Evolutionary conservation across 2,797 vertebrate genomes (phyloP).

Genomic region (Knipowitschia caucasica): DNA sequence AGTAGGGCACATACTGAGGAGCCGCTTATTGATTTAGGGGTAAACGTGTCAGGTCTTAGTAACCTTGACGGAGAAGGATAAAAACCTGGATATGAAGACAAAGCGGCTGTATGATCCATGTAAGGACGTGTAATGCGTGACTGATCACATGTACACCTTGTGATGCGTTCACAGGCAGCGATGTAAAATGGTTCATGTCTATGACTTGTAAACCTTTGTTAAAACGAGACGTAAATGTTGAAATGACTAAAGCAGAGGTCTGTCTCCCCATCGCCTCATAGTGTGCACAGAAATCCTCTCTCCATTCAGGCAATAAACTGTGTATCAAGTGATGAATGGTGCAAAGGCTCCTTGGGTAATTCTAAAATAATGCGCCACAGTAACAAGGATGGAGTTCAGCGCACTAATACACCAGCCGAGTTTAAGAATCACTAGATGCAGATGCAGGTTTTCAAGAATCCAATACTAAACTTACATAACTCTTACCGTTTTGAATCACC

Average conservation of each 20-base stretch:
- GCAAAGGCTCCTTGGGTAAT: conserved; percentile 36
- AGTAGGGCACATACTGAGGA: neutral
- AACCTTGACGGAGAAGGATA: conserved; percentile 50
- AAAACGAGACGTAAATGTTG: conserved; percentile 24
- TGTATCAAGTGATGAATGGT: conserved; percentile 20
- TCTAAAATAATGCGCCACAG: conserved; percentile 26
- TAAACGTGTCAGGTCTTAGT: conserved; percentile 35
- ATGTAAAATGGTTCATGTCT: conserved; percentile 46
- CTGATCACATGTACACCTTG: conserved; percentile 35
- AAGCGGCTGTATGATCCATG: conserved; percentile 23
- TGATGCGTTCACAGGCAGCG: conserved; percentile 17
- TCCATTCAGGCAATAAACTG: conserved; percentile 24
- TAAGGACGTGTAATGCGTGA: conserved; percentile 12
- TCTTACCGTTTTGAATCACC: neutral
- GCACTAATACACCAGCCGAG: conserved; percentile 7
- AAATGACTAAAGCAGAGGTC: conserved; percentile 28
- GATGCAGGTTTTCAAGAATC: neutral
- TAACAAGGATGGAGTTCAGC: conserved; percentile 9
- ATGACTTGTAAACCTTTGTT: conserved; percentile 39
- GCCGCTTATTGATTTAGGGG: conserved; percentile 4
- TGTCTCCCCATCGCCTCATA: conserved; percentile 20
- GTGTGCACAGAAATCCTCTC: conserved; percentile 15
- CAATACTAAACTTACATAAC: neutral
- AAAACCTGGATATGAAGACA: conserved; percentile 43
- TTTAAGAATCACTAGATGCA: neutral